A percentile compares a stretch with the other conserved stretches of the same genome.
phyloP scores from a whole-genome alignment of 2,888 invertebrate species.

The Eledona agricola region DNA sequence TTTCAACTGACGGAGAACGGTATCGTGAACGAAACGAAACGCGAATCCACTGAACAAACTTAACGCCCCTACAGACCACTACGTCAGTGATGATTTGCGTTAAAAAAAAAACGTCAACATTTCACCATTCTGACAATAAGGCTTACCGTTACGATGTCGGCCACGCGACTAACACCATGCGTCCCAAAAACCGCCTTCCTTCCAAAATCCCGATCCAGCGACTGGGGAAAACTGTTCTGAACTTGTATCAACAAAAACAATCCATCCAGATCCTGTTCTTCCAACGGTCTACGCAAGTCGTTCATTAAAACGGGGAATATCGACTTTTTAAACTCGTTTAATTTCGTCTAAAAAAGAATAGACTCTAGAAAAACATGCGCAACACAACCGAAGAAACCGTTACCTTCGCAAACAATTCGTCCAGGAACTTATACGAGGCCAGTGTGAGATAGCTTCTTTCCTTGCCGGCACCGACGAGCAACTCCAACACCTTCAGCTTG shows the following conservation, averaged over 20 bases:
- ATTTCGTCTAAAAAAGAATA: constrained; percentile 45
- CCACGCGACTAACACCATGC: constrained; percentile 67
- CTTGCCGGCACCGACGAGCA: constrained; percentile 66
- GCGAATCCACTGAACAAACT: no score
- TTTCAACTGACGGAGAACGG: no score
- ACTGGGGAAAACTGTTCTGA: constrained; percentile 62
- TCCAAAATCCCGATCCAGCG: constrained; percentile 66
- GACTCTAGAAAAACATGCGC: constrained; percentile 1
- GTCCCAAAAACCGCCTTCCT: constrained; percentile 67
- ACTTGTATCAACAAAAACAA: constrained; percentile 68
- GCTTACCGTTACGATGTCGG: constrained; percentile 71
- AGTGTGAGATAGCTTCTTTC: constrained; percentile 71
- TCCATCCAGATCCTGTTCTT: constrained; percentile 72
- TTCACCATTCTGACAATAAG: constrained; percentile 1
- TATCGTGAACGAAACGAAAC: no score
- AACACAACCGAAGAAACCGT: constrained; percentile 34
- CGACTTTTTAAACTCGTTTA: constrained; percentile 65
- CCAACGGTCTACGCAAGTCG: constrained; percentile 70
- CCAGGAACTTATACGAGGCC: constrained; percentile 69
- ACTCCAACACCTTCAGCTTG: constrained; percentile 62
- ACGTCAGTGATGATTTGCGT: not conserved
- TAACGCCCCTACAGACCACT: no score
- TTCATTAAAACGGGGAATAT: constrained; percentile 71
- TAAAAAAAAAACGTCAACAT: constrained; percentile 28
- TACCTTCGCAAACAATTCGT: constrained; percentile 69